Evolutionary conservation across 37 sponge, comb jelly and placozoan genomes (phyloP), one percentile per base, ranked within the genome.

Genomic region (Axinella damicornis): DNA sequence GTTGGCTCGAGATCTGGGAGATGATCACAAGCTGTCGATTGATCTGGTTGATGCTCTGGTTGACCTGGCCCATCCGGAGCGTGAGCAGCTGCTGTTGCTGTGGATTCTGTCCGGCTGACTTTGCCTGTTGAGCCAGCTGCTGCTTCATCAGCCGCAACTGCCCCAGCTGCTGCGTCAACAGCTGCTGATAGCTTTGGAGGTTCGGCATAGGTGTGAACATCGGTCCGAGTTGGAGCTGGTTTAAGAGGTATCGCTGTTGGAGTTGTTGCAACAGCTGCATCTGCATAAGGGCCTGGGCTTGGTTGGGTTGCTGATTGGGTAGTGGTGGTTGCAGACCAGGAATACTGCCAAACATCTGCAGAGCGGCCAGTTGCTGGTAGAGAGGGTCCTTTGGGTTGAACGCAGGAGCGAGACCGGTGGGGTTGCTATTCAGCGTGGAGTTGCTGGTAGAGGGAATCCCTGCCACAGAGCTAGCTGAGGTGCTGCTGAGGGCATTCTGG

Each of bases 1-100:
- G 56, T 18, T 66, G 53, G 21, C 53, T 52, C 22, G 85, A 84
- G 36, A 75, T 34, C 15, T 78, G 79, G n/a, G 71, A 67, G 17
- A 81, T 32, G 20, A 89, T 52, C 62, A 72, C 22, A 6, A 83
- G 79, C 62, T 90, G 85, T 36, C 84, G 85, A 28, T 80, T 84
- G 46, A 78, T 67, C 15, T 64, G 63, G 14, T 30, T 28, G 5
- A 90, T 90, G 12, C 33, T 36, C 21, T 76, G 73, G 63, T 84
- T 65, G 61, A 82, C 53, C 33, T 75, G 77, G 2, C 60, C 52
- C 12, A 88, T 37, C 15, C 75, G 74, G 19, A 30, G 21, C 30
- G 27, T 17, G 27, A 76, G 57, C 36, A 58, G 65, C 28, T 67
- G 78, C 6, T 69, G 57, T 78, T 76, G 86, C 40, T 57, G 87